Base-by-base conservation (phyloP, 2,797 vertebrate genomes). In the Hirundo rustica region DNA sequence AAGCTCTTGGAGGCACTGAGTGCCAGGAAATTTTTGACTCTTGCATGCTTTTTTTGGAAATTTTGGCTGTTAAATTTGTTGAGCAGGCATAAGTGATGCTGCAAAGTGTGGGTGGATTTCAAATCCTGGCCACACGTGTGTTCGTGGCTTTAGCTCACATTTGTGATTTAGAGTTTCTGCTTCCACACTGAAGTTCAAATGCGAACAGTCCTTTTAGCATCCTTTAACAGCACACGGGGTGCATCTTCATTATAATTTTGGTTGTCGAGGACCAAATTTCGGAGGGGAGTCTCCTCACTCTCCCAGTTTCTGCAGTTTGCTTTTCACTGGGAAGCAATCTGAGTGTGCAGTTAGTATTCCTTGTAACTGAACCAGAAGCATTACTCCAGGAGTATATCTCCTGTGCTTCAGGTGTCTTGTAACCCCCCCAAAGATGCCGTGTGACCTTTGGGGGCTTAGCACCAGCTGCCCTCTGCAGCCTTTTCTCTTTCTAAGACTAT, bases 1-100 rank as follows among this genome's bases (percentile, higher is more conserved):
- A 84, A 88, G 80, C 48, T 78, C 62, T 83, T 15, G 3, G 61
- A 85, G 70, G n/a, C 68, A 54, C 40, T 51, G 62, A 70, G 78
- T 84, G 76, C 70, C 85, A 89, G 82, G 34, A 81, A 38, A 62
- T 88, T 81, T 91, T 94, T 85, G 66, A 74, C 47, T 91, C 82
- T 53, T 60, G 22, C 76, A 16, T 29, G 22, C 36, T 62, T 88
- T 83, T 81, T 79, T 67, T 18, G 2, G 45, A 72, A 75, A 67
- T 44, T 78, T 70, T 92, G 73, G 50, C 85, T 58, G 51, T 80
- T 88, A 57, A 82, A 77, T 87, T 85, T 89, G 51, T 84, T 70
- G 50, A 79, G 68, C 55, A 18, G 62, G 71, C 47, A 36, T 85
- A 85, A 85, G 34, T 29, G 84, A 58, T 67, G 12, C 58, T 88